Evolutionary conservation across 2,888 invertebrate species (phyloP).

Genomic region (Drosophila falleni): DNA sequence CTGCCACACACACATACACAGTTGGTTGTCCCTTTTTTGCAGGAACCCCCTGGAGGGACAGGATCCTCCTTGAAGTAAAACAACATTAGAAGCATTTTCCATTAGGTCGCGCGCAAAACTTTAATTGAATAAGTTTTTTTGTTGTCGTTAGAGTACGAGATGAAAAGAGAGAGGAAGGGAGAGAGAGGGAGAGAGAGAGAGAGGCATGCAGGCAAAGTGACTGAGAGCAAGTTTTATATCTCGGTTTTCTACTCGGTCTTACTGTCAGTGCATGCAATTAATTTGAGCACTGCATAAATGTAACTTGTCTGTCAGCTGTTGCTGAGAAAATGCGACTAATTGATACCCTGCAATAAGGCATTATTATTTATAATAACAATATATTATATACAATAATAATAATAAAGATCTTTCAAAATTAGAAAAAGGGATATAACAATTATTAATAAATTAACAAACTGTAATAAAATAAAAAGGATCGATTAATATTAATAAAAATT

Average conservation of each 20-base stretch:
- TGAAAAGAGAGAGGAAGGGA: not conserved
- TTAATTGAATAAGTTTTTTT: slow-evolving; percentile 77
- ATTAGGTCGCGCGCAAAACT: slow-evolving; percentile 65
- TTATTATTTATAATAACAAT: too few species aligned
- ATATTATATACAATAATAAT: too few species aligned
- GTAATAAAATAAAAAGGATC: too few species aligned
- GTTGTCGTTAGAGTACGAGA: slow-evolving; percentile 28
- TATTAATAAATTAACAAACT: too few species aligned
- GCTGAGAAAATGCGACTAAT: not conserved
- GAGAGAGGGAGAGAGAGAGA: not conserved
- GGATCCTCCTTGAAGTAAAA: slow-evolving; percentile 11
- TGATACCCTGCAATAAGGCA: slow-evolving; percentile 29
- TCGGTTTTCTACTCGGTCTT: slow-evolving; percentile 35
- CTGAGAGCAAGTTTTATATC: slow-evolving; percentile 35
- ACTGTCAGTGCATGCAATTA: slow-evolving; percentile 60
- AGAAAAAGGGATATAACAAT: too few species aligned
- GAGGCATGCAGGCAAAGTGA: not conserved
- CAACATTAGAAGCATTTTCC: slow-evolving; percentile 57
- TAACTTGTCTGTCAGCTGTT: slow-evolving; percentile 2
- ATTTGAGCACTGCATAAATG: slow-evolving; percentile 62
- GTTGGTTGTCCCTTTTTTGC: slow-evolving; percentile 20
- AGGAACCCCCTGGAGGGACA: slow-evolving; percentile 1
- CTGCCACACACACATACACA: slow-evolving; percentile 33
- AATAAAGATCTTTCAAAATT: too few species aligned
- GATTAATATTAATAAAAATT: too few species aligned